These are phyloP conservation scores for Lepidochitona cinerea DNA, from an alignment of 2,888 invertebrate species.

Conservation along the genomic window DNA sequence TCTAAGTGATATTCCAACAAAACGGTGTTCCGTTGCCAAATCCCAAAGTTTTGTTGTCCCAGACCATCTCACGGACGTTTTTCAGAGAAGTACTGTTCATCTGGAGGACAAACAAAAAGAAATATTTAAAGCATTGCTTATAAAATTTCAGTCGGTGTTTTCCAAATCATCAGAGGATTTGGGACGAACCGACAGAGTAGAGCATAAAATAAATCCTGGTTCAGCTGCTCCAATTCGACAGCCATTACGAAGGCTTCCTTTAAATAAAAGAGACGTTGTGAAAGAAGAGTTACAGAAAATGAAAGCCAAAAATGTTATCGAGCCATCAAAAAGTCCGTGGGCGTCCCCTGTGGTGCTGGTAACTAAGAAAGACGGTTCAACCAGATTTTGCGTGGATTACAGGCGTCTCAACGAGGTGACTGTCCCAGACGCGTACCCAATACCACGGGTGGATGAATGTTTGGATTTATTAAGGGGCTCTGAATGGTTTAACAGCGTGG, in stretches of 20 bases:
- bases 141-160: constrained; percentile 1
- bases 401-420: background rate
- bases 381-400: background rate
- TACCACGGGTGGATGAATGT: background rate
- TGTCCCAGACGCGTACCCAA: background rate
- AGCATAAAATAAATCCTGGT: constrained; percentile 5
- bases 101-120: background rate
- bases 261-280: background rate
- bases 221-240: background rate
- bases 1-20: background rate
- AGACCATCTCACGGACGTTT: background rate
- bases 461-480: background rate
- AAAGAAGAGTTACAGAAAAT: background rate
- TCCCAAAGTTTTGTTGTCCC: background rate
- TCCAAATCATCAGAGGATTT: constrained; percentile 9
- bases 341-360: background rate
- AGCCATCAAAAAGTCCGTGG: background rate
- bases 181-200: background rate
- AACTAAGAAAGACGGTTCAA: background rate
- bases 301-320: background rate
- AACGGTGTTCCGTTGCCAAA: background rate
- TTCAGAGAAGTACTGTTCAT: background rate
- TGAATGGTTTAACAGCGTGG: background rate
- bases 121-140: background rate
- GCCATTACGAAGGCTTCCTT: background rate